Evolutionary conservation across 1,140 invertebrate species (phyloP).

Genomic region (Cotesia chilonis): DNA sequence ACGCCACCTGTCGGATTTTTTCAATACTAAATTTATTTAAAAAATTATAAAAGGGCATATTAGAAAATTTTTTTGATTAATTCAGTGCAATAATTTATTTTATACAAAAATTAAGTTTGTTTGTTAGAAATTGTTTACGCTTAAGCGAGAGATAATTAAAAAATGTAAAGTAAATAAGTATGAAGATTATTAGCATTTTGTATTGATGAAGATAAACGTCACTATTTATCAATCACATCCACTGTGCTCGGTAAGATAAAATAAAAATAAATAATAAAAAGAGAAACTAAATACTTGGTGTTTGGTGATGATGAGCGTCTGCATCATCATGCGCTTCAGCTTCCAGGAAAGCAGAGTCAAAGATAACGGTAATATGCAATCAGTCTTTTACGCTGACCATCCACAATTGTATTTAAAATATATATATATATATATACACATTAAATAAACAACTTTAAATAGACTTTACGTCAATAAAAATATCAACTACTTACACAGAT

Average conservation of each 20-base stretch:
- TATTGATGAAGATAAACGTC: slow-evolving; percentile 10
- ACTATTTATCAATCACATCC: slow-evolving; percentile 8
- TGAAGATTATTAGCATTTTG: slow-evolving; percentile 1
- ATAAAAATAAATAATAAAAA: background rate
- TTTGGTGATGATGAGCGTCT: slow-evolving; percentile 23
- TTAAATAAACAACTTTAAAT: background rate
- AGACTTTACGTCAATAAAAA: too few species aligned
- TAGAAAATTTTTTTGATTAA: too few species aligned
- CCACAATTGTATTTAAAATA: background rate
- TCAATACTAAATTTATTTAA: too few species aligned
- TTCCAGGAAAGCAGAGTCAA: slow-evolving; percentile 29
- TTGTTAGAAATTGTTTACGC: too few species aligned
- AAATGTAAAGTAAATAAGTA: background rate
- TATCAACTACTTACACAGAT: too few species aligned
- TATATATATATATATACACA: background rate
- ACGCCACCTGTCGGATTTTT: too few species aligned
- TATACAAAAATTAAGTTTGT: too few species aligned
- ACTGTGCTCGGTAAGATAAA: background rate
- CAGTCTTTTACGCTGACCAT: slow-evolving; percentile 29
- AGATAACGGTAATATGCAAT: slow-evolving; percentile 30
- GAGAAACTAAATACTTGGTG: slow-evolving; percentile 17
- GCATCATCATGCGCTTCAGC: slow-evolving; percentile 6
- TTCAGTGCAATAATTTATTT: too few species aligned
- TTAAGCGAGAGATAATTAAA: too few species aligned
- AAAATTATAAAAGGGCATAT: too few species aligned